These are phyloP conservation scores for Agrochola circellaris DNA, from an alignment of 2,888 invertebrate genomes.

Conservation along the genomic window DNA sequence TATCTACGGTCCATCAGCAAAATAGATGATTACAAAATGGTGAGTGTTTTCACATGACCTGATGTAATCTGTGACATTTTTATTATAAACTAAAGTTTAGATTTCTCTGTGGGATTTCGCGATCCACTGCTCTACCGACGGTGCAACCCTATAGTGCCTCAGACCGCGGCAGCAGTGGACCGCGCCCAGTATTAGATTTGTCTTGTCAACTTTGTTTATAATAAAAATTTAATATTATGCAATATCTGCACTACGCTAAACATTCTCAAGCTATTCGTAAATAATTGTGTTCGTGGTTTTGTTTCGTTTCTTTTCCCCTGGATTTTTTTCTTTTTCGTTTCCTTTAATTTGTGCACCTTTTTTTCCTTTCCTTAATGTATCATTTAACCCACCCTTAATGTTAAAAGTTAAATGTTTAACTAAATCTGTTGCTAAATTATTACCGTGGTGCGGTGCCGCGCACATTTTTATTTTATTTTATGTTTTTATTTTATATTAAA, in stretches of 20 bases:
- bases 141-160: slow-evolving; percentile 31
- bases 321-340: slow-evolving; percentile 59
- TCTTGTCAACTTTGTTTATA: slow-evolving; percentile 80
- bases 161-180: slow-evolving; percentile 51
- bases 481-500: slow-evolving; percentile 42
- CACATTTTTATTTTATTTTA: slow-evolving; percentile 53
- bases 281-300: slow-evolving; percentile 80
- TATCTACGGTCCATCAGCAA: slow-evolving; percentile 99
- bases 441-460: slow-evolving; percentile 79
- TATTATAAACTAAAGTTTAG: slow-evolving; percentile 84
- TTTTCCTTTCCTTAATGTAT: slow-evolving; percentile 65
- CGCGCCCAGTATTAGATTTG: slow-evolving; percentile 47
- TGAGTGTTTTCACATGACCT: slow-evolving; percentile 92
- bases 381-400: slow-evolving; percentile 60
- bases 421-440: slow-evolving; percentile 55
- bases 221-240: slow-evolving; percentile 84
- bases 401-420: slow-evolving; percentile 51
- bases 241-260: slow-evolving; percentile 87
- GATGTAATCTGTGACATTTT: slow-evolving; percentile 76
- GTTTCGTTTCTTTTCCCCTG: slow-evolving; percentile 67
- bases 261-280: slow-evolving; percentile 82
- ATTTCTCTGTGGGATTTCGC: slow-evolving; percentile 44
- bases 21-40: slow-evolving; percentile 99
- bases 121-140: slow-evolving; percentile 49
- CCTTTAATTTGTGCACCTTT: slow-evolving; percentile 70